phyloP scores from a whole-genome alignment of 2,888 invertebrate species.

The Drosophila paracracens region DNA sequence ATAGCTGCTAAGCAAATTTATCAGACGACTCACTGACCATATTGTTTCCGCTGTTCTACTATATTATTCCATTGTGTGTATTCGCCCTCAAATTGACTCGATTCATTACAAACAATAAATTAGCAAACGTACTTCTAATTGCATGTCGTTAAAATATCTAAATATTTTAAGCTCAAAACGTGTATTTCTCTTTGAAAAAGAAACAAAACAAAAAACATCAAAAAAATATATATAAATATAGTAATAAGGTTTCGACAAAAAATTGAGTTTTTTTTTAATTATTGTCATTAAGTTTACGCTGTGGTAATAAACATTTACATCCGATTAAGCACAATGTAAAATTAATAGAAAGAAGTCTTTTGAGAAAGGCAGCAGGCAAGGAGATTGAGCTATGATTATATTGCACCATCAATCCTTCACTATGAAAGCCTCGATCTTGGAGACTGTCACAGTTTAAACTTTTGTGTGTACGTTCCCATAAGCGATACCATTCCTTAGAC shows the following conservation, averaged over 20 bases:
- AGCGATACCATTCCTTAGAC: neutral
- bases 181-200: constrained; percentile 81
- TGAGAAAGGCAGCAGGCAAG: neutral
- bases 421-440: neutral
- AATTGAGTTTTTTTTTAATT: constrained; percentile 20
- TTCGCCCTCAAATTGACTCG: constrained; percentile 30
- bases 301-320: constrained; percentile 3
- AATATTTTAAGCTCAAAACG: constrained; percentile 77
- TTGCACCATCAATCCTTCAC: neutral
- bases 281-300: neutral
- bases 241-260: constrained; percentile 78
- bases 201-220: constrained; percentile 60
- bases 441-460: neutral
- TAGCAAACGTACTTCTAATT: constrained; percentile 67
- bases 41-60: constrained; percentile 45
- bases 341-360: neutral
- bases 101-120: constrained; percentile 73
- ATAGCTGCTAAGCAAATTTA: constrained; percentile 69
- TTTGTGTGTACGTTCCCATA: neutral
- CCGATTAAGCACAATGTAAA: neutral
- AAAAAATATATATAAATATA: constrained; percentile 74
- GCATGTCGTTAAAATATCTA: constrained; percentile 80
- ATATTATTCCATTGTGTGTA: constrained; percentile 68
- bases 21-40: constrained; percentile 66
- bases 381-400: neutral